Conservation (phyloP, 23 tunicate species). For the Ciona savignyi region DNA sequence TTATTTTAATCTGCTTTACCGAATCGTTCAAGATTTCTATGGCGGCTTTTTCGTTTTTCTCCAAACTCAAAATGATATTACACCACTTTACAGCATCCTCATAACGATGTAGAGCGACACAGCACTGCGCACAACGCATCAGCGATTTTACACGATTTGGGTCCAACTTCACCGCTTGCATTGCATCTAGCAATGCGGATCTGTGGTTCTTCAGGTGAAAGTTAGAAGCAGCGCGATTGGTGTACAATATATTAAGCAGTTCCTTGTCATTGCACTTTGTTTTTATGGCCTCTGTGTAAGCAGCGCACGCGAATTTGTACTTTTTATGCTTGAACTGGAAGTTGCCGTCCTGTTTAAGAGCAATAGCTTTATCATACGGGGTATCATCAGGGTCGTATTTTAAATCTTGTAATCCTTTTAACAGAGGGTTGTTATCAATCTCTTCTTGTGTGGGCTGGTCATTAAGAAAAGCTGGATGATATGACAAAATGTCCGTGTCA, state of each 20-base stretch:
- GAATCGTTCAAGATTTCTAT: slow-evolving; percentile 13
- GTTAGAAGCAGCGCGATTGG: slow-evolving; percentile 83
- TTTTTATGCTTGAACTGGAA: slow-evolving; percentile 71
- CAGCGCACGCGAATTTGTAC: slow-evolving; percentile 41
- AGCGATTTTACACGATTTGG: slow-evolving; percentile 53
- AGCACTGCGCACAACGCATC: slow-evolving; percentile 79
- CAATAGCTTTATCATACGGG: slow-evolving; percentile 53
- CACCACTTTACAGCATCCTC: slow-evolving; percentile 69
- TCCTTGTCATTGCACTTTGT: slow-evolving; percentile 46
- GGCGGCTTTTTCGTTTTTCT: slow-evolving; percentile 27
- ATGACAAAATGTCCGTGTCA: slow-evolving; percentile 28
- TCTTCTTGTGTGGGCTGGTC: slow-evolving; percentile 57
- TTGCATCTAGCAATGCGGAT: slow-evolving; percentile 62
- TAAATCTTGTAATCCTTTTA: slow-evolving; percentile 66
- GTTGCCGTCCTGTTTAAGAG: slow-evolving; percentile 78
- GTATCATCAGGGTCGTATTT: slow-evolving; percentile 79
- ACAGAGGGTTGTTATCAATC: slow-evolving; percentile 71
- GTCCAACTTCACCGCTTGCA: slow-evolving; percentile 47
- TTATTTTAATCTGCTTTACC: slow-evolving; percentile 14
- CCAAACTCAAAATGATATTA: slow-evolving; percentile 31
- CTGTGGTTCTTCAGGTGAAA: slow-evolving; percentile 57
- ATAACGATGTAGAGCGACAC: slow-evolving; percentile 35
- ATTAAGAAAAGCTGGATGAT: slow-evolving; percentile 76
- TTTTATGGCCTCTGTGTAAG: slow-evolving; percentile 60
- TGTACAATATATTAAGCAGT: slow-evolving; percentile 29